phyloP scores from a whole-genome alignment of 1,140 invertebrate species.

The Ips nitidus region DNA sequence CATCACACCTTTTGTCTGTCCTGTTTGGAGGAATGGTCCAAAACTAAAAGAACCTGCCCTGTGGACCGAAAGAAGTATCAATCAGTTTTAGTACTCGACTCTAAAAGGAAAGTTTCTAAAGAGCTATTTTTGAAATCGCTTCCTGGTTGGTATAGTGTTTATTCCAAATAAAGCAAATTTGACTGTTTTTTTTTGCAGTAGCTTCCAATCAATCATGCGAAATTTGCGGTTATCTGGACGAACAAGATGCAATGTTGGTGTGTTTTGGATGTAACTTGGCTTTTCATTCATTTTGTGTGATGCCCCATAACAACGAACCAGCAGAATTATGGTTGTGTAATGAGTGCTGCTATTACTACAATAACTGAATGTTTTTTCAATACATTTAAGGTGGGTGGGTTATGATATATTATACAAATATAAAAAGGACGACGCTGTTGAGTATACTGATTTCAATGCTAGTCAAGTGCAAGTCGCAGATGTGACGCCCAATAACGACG shows the following conservation, averaged over 20 bases:
- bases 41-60: conserved; percentile 92
- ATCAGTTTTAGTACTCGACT: conserved; percentile 73
- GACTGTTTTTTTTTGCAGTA: conserved; percentile 45
- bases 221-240: conserved; percentile 75
- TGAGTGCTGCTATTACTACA: conserved; percentile 30
- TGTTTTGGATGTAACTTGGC: conserved; percentile 86
- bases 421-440: background rate
- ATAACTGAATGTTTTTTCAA: conserved; percentile 3
- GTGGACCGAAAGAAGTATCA: conserved; percentile 73
- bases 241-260: conserved; percentile 85
- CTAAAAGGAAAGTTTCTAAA: conserved; percentile 61
- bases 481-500: conserved; percentile 41
- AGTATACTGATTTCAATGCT: conserved; percentile 11
- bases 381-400: background rate
- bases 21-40: conserved; percentile 89
- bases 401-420: background rate
- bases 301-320: conserved; percentile 70
- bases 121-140: conserved; percentile 42
- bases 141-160: conserved; percentile 56
- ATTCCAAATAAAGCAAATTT: conserved; percentile 48
- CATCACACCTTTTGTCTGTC: conserved; percentile 81
- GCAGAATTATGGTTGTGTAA: conserved; percentile 87
- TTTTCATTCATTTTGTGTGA: conserved; percentile 80
- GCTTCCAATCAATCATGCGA: conserved; percentile 60
- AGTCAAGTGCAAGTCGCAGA: conserved; percentile 28